A percentile compares a stretch with the other conserved stretches of the same genome.
These are phyloP conservation scores for Cenopis cana DNA, from an alignment of 2,888 invertebrate species.

Conservation along the genomic window DNA sequence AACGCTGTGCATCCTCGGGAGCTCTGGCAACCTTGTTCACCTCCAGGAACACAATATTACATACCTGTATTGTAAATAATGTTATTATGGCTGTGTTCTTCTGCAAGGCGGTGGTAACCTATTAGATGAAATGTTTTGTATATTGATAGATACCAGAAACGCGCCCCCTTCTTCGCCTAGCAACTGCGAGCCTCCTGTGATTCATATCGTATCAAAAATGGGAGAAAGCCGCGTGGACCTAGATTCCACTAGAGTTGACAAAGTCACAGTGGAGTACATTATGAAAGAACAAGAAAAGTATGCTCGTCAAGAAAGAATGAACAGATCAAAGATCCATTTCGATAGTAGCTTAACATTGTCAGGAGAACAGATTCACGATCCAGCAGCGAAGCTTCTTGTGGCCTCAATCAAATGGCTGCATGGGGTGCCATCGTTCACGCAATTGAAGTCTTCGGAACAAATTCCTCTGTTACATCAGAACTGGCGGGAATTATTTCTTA, in stretches of 20 bases:
- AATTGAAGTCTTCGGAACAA: slow-evolving; percentile 88
- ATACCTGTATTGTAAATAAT: too few relatives aligned
- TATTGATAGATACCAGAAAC: slow-evolving; percentile 27
- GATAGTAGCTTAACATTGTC: slow-evolving; percentile 72
- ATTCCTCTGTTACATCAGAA: slow-evolving; percentile 90
- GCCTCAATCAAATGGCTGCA: slow-evolving; percentile 92
- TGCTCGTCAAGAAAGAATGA: slow-evolving; percentile 48
- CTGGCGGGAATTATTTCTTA: slow-evolving; percentile 93
- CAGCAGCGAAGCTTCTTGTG: slow-evolving; percentile 91
- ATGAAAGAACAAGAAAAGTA: slow-evolving; percentile 53
- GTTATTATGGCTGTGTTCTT: too few relatives aligned
- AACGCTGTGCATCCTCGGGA: too few relatives aligned
- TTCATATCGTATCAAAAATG: slow-evolving; percentile 63
- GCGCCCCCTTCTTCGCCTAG: slow-evolving; percentile 21
- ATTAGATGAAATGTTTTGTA: slow-evolving; percentile 6
- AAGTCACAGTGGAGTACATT: slow-evolving; percentile 49
- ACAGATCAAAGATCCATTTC: slow-evolving; percentile 49
- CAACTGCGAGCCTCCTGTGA: slow-evolving; percentile 57
- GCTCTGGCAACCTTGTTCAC: too few relatives aligned
- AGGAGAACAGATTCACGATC: slow-evolving; percentile 84
- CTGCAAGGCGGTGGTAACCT: too few relatives aligned
- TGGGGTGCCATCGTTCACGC: slow-evolving; percentile 90
- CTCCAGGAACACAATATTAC: too few relatives aligned
- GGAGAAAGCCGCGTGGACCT: slow-evolving; percentile 48
- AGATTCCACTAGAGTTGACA: slow-evolving; percentile 40